phyloP scores from a whole-genome alignment of 2,888 invertebrate genomes.

The Cerastis rubricosa region DNA sequence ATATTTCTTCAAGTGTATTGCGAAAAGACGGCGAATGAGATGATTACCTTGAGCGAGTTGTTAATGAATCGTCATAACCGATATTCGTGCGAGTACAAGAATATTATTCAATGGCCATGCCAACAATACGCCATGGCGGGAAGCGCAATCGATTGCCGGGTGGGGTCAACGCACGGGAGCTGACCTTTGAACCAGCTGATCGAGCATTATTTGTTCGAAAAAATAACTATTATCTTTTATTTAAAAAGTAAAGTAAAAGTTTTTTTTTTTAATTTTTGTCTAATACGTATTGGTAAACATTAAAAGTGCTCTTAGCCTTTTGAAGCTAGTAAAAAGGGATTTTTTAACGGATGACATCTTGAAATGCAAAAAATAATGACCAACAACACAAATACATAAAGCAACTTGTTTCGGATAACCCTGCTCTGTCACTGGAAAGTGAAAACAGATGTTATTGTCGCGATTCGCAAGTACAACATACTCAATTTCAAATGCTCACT shows the following conservation, averaged over 20 bases:
- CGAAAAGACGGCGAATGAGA: constrained; percentile 49
- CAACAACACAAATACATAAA: constrained; percentile 12
- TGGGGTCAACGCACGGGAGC: constrained; percentile 87
- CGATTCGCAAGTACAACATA: constrained; percentile 48
- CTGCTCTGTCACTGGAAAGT: constrained; percentile 54
- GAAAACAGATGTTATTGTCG: constrained; percentile 65
- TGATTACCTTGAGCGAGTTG: constrained; percentile 51
- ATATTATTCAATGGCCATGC: constrained; percentile 83
- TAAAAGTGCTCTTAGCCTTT: no score
- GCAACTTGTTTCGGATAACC: constrained; percentile 33
- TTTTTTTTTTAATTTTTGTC: neutral
- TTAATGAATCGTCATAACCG: constrained; percentile 58
- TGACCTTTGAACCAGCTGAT: constrained; percentile 90
- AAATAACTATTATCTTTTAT: constrained; percentile 47
- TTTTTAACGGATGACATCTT: neutral
- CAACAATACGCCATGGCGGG: constrained; percentile 83
- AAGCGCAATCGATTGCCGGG: constrained; percentile 87
- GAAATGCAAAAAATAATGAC: constrained; percentile 4
- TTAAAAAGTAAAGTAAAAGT: constrained; percentile 3
- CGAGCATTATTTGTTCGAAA: constrained; percentile 72
- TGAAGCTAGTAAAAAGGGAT: neutral
- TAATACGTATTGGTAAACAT: neutral
- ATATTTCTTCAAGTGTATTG: constrained; percentile 34
- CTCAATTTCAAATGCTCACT: constrained; percentile 51
- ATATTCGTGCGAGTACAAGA: constrained; percentile 66